Evolutionary conservation across 2,797 vertebrate genomes (phyloP), one percentile per base, ranked within the genome.

Genomic region (Galago senegalensis): DNA sequence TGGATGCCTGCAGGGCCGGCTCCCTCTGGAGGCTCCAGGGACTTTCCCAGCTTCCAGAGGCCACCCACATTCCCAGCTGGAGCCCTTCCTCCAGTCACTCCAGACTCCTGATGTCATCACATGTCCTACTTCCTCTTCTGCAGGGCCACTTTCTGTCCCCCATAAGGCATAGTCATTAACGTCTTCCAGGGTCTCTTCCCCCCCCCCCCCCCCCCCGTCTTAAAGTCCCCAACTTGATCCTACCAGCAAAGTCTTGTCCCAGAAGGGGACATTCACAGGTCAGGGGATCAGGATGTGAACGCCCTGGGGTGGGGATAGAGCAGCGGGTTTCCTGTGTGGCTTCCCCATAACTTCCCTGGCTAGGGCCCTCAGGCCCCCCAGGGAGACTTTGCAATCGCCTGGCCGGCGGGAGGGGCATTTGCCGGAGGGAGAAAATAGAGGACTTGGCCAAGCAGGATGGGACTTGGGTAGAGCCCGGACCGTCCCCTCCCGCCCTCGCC

Each of bases 251-350:
- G 1, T 21, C 65, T 25, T 9, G 43, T 34, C 61, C 3, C 0
- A 0, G 2, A 12, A 70, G 85, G 21, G 77, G 21, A 11, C 0
- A 2, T 1, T 37, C 43, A 13, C 18, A 5, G 43, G 70, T 14
- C 73, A 13, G 40, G 34, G 69, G 25, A 27, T 40, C 31, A 7
- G n/a, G 27, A 81, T 34, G 0, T 0, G n/a, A 77, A 65, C 56
- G 4, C 37, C 2, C 13, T 25, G 76, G 63, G 13, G 34, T 17
- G 31, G 76, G 63, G 13, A 29, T 29, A 21, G 69, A 21, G 10
- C 7, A 29, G 90, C 63, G 43, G n/a, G 63, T 12, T 21, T 63
- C 5, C 27, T 3, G 58, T 3, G 7, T 13, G 40, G 31, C 27
- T 76, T 34, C 31, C 31, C 25, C 9, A 7, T 56, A 25, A 31